Evolutionary conservation across 2,113 vertebrate species (phyloP).

Genomic region (Typhlomys cinereus): DNA sequence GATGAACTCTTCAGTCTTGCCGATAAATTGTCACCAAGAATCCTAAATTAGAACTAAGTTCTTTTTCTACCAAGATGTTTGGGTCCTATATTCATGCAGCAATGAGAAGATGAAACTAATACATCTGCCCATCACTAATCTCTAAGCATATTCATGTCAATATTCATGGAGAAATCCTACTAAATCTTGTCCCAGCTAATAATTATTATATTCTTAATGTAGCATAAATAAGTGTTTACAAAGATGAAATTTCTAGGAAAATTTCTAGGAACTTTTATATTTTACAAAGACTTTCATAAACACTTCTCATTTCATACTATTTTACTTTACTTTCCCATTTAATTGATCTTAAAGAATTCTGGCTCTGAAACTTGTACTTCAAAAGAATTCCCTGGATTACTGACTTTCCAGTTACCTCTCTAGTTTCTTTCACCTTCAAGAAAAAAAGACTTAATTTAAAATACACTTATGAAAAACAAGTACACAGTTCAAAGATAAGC

Average conservation of each 20-base stretch:
- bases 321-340: not conserved
- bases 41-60: too few species aligned
- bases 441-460: slow-evolving; percentile 33
- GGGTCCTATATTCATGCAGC: too few species aligned
- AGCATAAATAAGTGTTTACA: not conserved
- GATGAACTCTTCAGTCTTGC: too few species aligned
- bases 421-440: slow-evolving; percentile 24
- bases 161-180: not conserved
- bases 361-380: slow-evolving; percentile 13
- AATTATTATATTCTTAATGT: not conserved
- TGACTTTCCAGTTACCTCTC: slow-evolving; percentile 51
- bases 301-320: not conserved
- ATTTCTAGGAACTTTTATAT: not conserved
- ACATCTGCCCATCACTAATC: not conserved
- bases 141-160: not conserved
- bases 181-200: not conserved
- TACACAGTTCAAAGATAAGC: slow-evolving; percentile 59
- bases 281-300: not conserved
- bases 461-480: slow-evolving; percentile 15
- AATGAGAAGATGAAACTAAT: rapidly evolving
- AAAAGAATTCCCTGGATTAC: slow-evolving; percentile 8
- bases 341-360: slow-evolving; percentile 34
- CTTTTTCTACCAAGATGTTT: too few species aligned
- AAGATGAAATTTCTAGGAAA: not conserved
- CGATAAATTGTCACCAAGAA: too few species aligned